Percentiles rank a stretch among this genome's conserved stretches.
These are phyloP conservation scores for Alces alces DNA, from an alignment of 2,113 vertebrate species.

Conservation along the genomic window DNA sequence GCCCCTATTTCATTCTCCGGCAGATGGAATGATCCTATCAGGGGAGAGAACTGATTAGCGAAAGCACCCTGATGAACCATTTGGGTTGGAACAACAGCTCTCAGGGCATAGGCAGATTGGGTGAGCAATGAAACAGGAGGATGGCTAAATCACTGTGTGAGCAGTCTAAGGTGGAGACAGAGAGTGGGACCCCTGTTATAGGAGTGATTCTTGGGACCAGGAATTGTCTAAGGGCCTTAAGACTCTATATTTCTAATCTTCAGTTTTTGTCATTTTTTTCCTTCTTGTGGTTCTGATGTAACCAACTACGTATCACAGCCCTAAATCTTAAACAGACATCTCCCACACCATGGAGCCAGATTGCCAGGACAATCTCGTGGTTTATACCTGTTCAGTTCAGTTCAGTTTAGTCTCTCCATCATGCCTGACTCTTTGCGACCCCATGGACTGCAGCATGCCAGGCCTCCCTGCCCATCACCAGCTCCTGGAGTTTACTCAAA, in stretches of 20 bases:
- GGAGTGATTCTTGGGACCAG: neutral
- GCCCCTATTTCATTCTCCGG: neutral
- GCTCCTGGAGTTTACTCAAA: neutral
- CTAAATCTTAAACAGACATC: neutral
- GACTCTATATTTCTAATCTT: neutral
- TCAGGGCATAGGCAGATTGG: neutral
- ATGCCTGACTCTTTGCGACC: neutral
- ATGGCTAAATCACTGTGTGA: neutral
- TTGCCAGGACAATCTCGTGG: neutral
- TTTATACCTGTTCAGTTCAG: neutral
- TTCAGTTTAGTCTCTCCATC: neutral
- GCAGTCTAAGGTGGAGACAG: neutral
- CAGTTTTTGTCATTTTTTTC: neutral
- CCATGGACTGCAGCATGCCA: neutral
- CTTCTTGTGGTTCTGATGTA: neutral
- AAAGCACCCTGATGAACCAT: neutral
- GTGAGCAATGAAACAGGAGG: neutral
- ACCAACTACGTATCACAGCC: neutral
- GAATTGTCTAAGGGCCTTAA: neutral
- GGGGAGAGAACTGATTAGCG: neutral
- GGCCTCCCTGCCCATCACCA: too few relatives aligned
- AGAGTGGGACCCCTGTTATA: neutral
- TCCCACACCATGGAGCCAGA: fast-evolving
- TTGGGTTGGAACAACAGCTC: neutral
- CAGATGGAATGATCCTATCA: neutral